Conservation (phyloP, 2,113 vertebrate genomes). For the Zosterops japonicus region DNA sequence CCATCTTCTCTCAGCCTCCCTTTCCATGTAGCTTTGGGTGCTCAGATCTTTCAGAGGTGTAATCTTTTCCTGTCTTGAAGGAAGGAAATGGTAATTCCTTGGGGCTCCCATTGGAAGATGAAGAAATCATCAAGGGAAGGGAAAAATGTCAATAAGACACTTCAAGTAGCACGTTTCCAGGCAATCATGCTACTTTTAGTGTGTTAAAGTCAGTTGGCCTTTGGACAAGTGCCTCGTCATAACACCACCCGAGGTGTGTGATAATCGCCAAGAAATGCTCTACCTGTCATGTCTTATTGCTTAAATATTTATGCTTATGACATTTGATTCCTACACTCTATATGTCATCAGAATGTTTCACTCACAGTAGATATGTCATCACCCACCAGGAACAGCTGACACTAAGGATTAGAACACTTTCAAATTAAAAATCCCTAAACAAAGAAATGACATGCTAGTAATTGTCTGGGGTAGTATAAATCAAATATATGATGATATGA, state of each 20-base stretch:
- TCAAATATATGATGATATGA: slow-evolving; percentile 63
- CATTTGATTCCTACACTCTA: slow-evolving; percentile 72
- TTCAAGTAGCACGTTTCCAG: slow-evolving; percentile 30
- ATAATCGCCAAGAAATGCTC: slow-evolving; percentile 70
- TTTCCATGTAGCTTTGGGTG: not conserved
- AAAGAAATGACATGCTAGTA: slow-evolving; percentile 69
- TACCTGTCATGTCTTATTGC: slow-evolving; percentile 74
- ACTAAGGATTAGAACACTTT: slow-evolving; percentile 72
- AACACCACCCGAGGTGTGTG: slow-evolving; percentile 66
- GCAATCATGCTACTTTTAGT: slow-evolving; percentile 29
- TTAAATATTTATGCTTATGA: slow-evolving; percentile 76
- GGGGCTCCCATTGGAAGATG: not conserved
- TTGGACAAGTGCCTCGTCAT: slow-evolving; percentile 66
- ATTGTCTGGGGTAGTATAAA: slow-evolving; percentile 63
- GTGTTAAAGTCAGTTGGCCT: slow-evolving; percentile 51
- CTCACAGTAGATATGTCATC: slow-evolving; percentile 72
- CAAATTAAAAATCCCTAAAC: slow-evolving; percentile 72
- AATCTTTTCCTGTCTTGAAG: not conserved
- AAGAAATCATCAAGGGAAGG: slow-evolving; percentile 11
- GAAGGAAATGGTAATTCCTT: not conserved
- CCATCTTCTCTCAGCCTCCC: not conserved
- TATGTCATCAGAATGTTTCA: slow-evolving; percentile 71
- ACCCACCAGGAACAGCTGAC: slow-evolving; percentile 72
- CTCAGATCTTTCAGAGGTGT: not conserved
- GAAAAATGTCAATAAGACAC: slow-evolving; percentile 34